phyloP scores from a whole-genome alignment of 2,797 vertebrate genomes.

The Hapalemur alaotrensis region DNA sequence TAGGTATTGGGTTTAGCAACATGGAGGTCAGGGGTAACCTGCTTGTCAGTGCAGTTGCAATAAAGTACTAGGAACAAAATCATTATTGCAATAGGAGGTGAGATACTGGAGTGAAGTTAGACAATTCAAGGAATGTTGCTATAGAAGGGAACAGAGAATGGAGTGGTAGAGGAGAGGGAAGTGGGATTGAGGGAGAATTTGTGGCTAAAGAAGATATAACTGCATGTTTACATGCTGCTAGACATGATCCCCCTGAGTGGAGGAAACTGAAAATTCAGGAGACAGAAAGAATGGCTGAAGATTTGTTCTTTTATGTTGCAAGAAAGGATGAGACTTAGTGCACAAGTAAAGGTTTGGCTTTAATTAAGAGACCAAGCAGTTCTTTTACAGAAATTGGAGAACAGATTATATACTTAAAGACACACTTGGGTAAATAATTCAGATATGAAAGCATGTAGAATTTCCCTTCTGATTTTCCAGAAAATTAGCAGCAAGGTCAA shows the following conservation, averaged over 20 bases:
- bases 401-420: neutral
- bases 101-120: neutral
- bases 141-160: neutral
- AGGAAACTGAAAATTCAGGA: accelerated
- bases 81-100: neutral
- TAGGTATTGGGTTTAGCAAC: neutral
- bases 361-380: neutral
- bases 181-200: neutral
- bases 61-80: neutral
- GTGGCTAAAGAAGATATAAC: neutral
- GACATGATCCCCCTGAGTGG: accelerated
- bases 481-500: neutral
- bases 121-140: neutral
- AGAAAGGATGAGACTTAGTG: neutral
- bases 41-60: neutral
- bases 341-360: neutral
- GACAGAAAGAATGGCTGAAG: neutral
- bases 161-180: neutral
- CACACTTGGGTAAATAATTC: neutral
- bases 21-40: neutral
- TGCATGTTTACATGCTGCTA: neutral
- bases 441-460: neutral
- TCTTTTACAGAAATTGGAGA: neutral
- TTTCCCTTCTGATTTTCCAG: neutral
- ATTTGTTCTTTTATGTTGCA: neutral